A percentile compares a stretch with the other conserved stretches of the same genome.
Evolutionary conservation across 2,797 vertebrate species (phyloP).

Genomic region (Lacerta bilineata): DNA sequence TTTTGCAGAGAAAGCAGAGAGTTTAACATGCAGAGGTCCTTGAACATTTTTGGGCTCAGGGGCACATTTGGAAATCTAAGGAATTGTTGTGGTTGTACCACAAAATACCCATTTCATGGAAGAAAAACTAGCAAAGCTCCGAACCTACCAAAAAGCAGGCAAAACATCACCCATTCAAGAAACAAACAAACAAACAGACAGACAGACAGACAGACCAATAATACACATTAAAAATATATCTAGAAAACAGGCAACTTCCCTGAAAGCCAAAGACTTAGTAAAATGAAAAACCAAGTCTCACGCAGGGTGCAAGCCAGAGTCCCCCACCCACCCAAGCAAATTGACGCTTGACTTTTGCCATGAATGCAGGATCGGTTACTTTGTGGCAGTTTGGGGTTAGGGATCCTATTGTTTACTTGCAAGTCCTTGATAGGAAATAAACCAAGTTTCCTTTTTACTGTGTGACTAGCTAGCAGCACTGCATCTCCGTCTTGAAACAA

Average conservation of each 20-base stretch:
- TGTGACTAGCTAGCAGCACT: fast-evolving
- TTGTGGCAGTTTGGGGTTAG: background rate
- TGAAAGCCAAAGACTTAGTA: no score
- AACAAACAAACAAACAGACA: background rate
- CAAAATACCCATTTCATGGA: no score
- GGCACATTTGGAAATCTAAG: no score
- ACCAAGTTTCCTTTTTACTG: fast-evolving
- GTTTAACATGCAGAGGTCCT: background rate
- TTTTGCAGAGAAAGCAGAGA: background rate
- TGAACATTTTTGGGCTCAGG: background rate
- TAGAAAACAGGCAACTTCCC: no score
- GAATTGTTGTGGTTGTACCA: no score
- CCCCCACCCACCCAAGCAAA: no score
- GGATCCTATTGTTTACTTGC: background rate
- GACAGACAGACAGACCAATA: no score
- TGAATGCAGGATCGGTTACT: background rate
- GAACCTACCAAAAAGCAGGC: background rate
- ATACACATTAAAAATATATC: no score
- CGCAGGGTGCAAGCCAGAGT: background rate
- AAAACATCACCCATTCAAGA: no score
- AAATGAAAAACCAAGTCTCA: background rate
- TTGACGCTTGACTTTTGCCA: background rate
- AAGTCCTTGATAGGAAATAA: background rate
- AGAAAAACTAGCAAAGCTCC: no score
- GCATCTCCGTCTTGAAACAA: background rate